phyloP scores from a whole-genome alignment of 2,797 vertebrate genomes.

The Alectoris magna region DNA sequence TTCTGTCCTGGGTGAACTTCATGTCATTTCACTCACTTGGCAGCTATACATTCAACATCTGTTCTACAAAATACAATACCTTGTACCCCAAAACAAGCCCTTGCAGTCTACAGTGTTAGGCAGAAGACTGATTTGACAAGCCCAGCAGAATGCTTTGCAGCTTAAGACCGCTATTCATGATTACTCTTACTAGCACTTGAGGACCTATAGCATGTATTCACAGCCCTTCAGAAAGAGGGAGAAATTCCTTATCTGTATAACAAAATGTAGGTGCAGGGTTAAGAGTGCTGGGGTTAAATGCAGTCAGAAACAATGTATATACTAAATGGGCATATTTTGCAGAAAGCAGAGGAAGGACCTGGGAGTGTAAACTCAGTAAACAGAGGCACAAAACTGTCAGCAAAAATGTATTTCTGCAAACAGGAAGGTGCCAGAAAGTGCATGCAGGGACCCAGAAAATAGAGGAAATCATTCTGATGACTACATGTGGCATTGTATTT shows the following conservation, averaged over 20 bases:
- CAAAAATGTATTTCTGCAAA: conserved; percentile 17
- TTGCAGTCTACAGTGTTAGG: neutral
- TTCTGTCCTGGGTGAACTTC: neutral
- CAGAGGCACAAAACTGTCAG: conserved; percentile 34
- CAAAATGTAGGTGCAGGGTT: neutral
- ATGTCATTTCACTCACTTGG: neutral
- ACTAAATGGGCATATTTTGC: neutral
- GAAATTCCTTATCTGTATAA: neutral
- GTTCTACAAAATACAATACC: neutral
- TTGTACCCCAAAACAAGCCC: neutral
- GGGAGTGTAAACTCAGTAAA: conserved; percentile 7
- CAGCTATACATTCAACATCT: neutral
- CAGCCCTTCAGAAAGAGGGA: neutral
- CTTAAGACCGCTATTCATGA: neutral
- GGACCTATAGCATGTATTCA: neutral
- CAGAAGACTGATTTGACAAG: neutral
- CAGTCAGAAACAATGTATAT: neutral
- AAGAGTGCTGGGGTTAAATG: neutral
- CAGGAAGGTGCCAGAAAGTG: neutral
- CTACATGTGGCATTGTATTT: neutral
- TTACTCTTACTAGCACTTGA: neutral
- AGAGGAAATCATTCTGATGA: neutral
- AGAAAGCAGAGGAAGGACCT: neutral
- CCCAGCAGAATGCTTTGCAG: neutral
- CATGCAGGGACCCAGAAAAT: neutral